These are phyloP conservation scores for Amphipoea lucens DNA, from an alignment of 2,888 invertebrate genomes.

Conservation along the genomic window DNA sequence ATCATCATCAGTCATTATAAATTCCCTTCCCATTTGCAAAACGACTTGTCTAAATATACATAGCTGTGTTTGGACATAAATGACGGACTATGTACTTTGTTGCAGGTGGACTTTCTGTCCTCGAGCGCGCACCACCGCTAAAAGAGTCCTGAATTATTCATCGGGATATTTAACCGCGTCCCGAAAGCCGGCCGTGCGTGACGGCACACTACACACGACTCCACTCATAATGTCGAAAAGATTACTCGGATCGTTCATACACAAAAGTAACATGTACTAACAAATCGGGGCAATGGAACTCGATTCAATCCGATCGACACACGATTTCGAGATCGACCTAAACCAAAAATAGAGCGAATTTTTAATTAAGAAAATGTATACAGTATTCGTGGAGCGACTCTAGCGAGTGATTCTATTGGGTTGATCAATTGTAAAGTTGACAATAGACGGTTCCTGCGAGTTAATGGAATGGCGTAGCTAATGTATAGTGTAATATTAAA, in stretches of 20 bases:
- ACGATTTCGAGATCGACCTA: constrained; percentile 27
- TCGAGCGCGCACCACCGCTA: constrained; percentile 80
- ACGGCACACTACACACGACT: constrained; percentile 72
- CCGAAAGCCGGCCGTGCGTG: constrained; percentile 76
- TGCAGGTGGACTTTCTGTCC: constrained; percentile 84
- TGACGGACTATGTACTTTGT: constrained; percentile 86
- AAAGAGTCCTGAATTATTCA: constrained; percentile 89
- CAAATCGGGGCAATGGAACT: constrained; percentile 55
- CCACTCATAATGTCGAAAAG: constrained; percentile 73
- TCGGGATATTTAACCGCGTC: constrained; percentile 85
- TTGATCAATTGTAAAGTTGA: constrained; percentile 64
- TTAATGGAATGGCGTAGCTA: constrained; percentile 58
- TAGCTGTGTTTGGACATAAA: constrained; percentile 78
- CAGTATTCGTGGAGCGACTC: constrained; percentile 42
- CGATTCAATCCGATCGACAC: constrained; percentile 38
- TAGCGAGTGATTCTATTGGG: constrained; percentile 58
- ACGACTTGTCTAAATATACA: constrained; percentile 73
- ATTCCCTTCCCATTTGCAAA: constrained; percentile 74
- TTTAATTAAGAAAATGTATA: constrained; percentile 64
- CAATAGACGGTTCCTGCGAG: constrained; percentile 64
- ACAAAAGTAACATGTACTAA: constrained; percentile 56
- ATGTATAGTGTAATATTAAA: constrained; percentile 62
- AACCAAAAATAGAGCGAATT: constrained; percentile 40
- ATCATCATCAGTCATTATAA: constrained; percentile 69
- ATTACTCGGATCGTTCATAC: constrained; percentile 68